Base-by-base conservation (phyloP, 2,888 invertebrate species). In the Pterostichus niger region DNA sequence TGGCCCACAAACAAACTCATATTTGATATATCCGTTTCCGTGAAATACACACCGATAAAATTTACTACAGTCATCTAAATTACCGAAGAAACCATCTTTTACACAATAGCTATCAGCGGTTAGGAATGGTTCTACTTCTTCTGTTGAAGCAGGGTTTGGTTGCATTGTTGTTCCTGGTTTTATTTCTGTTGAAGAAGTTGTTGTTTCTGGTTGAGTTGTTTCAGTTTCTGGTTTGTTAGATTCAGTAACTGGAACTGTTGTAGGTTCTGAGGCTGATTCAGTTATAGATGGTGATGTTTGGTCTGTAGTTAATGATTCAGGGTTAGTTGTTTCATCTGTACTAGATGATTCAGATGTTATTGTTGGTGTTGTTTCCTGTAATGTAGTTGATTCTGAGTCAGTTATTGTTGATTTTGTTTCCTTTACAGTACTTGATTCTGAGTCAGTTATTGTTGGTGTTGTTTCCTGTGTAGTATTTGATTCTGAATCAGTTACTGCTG, bases 1-100 rank as follows among this genome's bases (percentile, higher is more conserved):
- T 68, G 93, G 92, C 0, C 92, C 94, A 86, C 95, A 95, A 40
- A 89, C 89, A 85, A 93, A 95, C n/a, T 94, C 92, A 86, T 93
- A 93, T 88, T 92, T 92, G 2, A 90, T 91, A 76, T 90, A 93
- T 13, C 92, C 93, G 83, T 92, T 92, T 44, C 92, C 93, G 86
- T 93, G 92, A 84, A 91, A 89, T 0, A 94, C 94, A 87, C 95
- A 95, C 46, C 94, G 54, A 86, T 87, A 88, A 84, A 89, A 89
- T 85, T 87, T 89, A 68, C 85, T 87, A 83, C 89, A 89, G 80
- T 89, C 85, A 35, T 82, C 85, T 13, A 87, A 85, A 85, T 89
- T 87, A 9, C 87, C 87, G 76, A 87, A 85, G 84, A 86, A 89
- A n/a, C 89, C 89, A 68, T 80, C 80, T 68, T 80, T 49, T 9